phyloP scores from a whole-genome alignment of 2,797 vertebrate species.

The Rachycentron canadum region DNA sequence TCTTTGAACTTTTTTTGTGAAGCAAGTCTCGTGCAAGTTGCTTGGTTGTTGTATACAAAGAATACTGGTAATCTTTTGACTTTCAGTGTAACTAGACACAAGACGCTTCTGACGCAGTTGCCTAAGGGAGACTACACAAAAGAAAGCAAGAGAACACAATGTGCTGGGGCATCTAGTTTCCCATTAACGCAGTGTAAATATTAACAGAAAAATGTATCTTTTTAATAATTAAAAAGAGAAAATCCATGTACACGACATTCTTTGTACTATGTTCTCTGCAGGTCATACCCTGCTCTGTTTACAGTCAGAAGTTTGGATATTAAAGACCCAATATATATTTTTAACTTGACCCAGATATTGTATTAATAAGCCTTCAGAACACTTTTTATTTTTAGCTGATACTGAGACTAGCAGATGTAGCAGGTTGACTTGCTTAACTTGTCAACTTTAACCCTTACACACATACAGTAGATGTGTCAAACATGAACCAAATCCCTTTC shows the following conservation, averaged over 20 bases:
- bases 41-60: conserved; percentile 4
- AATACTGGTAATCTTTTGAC: conserved; percentile 22
- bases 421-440: not conserved
- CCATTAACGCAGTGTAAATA: conserved; percentile 61
- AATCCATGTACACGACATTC: conserved; percentile 9
- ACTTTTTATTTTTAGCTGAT: no score
- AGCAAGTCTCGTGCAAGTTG: not conserved
- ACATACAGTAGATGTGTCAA: not conserved
- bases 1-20: not conserved
- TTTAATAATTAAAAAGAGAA: conserved; percentile 54
- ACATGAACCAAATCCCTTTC: not conserved
- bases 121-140: conserved; percentile 20
- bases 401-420: conserved; percentile 14
- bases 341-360: not conserved
- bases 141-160: conserved; percentile 53
- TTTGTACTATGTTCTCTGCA: not conserved
- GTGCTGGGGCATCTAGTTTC: conserved; percentile 42
- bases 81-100: conserved; percentile 50
- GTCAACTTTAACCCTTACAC: conserved; percentile 13
- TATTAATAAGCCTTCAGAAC: no score
- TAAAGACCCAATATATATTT: not conserved
- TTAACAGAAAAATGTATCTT: conserved; percentile 51
- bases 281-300: not conserved
- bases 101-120: conserved; percentile 31
- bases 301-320: not conserved